Evolutionary conservation across 2,888 invertebrate genomes (phyloP).

Genomic region (Aphidoletes aphidimyza): DNA sequence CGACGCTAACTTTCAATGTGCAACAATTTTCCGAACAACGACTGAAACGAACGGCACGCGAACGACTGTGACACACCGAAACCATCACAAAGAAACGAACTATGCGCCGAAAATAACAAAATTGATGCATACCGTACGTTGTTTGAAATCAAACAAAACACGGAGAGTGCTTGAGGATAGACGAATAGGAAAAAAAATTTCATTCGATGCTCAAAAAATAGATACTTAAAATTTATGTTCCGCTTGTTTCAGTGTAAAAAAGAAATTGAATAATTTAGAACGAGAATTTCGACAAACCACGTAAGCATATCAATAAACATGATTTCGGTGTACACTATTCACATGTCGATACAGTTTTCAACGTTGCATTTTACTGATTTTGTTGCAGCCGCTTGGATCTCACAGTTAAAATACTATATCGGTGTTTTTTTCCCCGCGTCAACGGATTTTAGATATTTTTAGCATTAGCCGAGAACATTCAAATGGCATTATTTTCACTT

Average conservation of each 20-base stretch:
- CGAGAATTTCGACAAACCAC: not conserved
- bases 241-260: slow-evolving; percentile 27
- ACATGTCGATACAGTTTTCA: slow-evolving; percentile 32
- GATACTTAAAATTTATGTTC: slow-evolving; percentile 44
- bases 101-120: slow-evolving; percentile 15
- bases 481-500: slow-evolving; percentile 33
- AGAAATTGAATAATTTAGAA: slow-evolving; percentile 48
- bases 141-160: not conserved
- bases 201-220: not conserved
- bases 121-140: not conserved
- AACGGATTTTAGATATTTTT: not conserved
- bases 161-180: not conserved
- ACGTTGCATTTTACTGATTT: not conserved
- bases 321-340: not conserved
- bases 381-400: too few species aligned
- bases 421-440: not conserved
- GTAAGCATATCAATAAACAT: slow-evolving; percentile 49
- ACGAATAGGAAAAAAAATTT: not conserved
- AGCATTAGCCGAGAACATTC: slow-evolving; percentile 32
- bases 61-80: too few species aligned
- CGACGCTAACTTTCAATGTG: not conserved
- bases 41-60: too few species aligned
- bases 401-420: too few species aligned
- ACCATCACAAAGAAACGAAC: not conserved
- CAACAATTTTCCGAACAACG: not conserved